Percentiles rank a stretch among this genome's conserved stretches.
Conservation (phyloP, 92 coral and sea anemone species). For the Isaurus tuberculatus region DNA sequence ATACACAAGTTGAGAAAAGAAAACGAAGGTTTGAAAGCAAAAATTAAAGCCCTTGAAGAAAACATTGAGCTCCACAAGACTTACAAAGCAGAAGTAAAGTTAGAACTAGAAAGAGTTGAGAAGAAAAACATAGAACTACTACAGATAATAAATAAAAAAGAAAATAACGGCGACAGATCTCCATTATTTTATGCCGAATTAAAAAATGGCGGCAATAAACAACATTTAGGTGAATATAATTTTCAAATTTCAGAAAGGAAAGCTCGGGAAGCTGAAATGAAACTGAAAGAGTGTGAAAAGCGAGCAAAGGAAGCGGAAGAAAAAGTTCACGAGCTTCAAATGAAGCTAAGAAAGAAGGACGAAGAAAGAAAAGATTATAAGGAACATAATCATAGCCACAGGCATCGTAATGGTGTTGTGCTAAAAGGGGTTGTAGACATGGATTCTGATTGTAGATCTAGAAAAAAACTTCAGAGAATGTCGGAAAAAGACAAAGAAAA, state of each 20-base stretch:
- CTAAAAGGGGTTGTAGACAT: slow-evolving; percentile 23
- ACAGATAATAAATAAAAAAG: slow-evolving; percentile 15
- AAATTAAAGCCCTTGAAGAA: slow-evolving; percentile 88
- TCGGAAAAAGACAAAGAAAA: slow-evolving; percentile 42
- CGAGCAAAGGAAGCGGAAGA: slow-evolving; percentile 38
- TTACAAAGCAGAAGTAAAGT: slow-evolving; percentile 87
- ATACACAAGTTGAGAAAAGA: slow-evolving; percentile 76
- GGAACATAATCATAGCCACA: not conserved
- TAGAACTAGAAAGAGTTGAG: slow-evolving; percentile 80
- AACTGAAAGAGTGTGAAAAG: slow-evolving; percentile 48
- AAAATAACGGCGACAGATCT: not conserved
- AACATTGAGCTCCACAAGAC: slow-evolving; percentile 87
- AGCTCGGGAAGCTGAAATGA: slow-evolving; percentile 54
- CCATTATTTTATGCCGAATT: slow-evolving; percentile 32
- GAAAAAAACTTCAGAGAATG: slow-evolving; percentile 29
- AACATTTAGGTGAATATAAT: slow-evolving; percentile 46
- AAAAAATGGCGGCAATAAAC: slow-evolving; percentile 42
- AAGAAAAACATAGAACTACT: slow-evolving; percentile 70
- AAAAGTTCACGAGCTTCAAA: slow-evolving; percentile 39
- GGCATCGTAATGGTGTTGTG: slow-evolving; percentile 15
- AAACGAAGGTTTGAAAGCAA: slow-evolving; percentile 90
- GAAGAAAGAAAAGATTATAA: slow-evolving; percentile 18
- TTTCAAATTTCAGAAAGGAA: slow-evolving; percentile 39
- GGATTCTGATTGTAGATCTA: slow-evolving; percentile 10
- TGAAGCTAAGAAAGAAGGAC: slow-evolving; percentile 7